These are phyloP conservation scores for Ploceus nigricollis DNA, from an alignment of 2,113 vertebrate species.

Conservation along the genomic window DNA sequence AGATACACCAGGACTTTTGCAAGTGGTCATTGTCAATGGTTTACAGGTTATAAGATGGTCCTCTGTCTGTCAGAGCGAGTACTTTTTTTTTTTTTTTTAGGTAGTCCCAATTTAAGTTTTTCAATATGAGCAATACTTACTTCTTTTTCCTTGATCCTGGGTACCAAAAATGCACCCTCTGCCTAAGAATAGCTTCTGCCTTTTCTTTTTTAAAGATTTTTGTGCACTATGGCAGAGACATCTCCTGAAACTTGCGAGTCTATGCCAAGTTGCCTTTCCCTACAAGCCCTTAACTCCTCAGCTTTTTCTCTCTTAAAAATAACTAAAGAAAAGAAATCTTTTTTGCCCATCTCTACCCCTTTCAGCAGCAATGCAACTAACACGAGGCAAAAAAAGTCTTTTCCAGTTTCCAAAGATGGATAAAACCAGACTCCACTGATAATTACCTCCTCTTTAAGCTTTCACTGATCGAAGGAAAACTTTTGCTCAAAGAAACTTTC, in stretches of 20 bases:
- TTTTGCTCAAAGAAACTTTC: not conserved
- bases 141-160: accelerated
- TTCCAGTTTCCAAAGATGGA: not conserved
- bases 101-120: not conserved
- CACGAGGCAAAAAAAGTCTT: not conserved
- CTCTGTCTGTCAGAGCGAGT: not conserved
- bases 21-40: not conserved
- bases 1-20: not conserved
- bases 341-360: not conserved
- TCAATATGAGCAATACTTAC: not conserved
- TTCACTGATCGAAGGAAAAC: not conserved
- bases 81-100: not conserved
- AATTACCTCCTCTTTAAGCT: not conserved
- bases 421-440: not conserved
- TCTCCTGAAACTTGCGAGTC: not conserved
- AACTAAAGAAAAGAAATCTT: not conserved
- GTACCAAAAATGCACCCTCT: not conserved
- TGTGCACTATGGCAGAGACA: not conserved
- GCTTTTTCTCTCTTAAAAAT: not conserved
- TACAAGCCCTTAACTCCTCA: not conserved
- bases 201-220: not conserved
- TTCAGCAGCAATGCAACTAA: not conserved
- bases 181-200: not conserved
- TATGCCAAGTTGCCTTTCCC: not conserved
- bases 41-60: not conserved